These are phyloP conservation scores for Pogonomyrmex californicus DNA, from an alignment of 1,140 invertebrate genomes.

Conservation along the genomic window DNA sequence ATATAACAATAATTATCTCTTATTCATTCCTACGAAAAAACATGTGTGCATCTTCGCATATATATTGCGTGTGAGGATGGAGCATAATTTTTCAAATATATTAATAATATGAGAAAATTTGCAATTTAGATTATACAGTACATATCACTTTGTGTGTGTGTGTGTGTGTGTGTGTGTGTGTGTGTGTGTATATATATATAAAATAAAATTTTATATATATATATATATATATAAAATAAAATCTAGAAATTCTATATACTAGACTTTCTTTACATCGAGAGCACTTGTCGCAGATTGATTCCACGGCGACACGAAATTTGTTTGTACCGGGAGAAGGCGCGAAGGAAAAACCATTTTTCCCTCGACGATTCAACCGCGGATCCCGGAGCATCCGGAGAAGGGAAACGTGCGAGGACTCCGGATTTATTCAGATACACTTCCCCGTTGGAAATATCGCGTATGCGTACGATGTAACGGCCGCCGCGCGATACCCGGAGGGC, in stretches of 20 bases:
- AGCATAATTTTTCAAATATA: neutral
- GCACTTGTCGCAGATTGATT: slow-evolving; percentile 68
- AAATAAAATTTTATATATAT: too few species aligned
- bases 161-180: too few species aligned
- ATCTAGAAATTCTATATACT: neutral
- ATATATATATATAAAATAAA: too few species aligned
- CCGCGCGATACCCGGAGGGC: slow-evolving; percentile 49
- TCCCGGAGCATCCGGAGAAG: neutral
- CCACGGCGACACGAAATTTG: slow-evolving; percentile 68
- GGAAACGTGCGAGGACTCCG: slow-evolving; percentile 73
- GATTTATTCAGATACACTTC: slow-evolving; percentile 75
- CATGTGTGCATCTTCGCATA: neutral
- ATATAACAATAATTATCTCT: neutral
- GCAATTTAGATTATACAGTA: neutral
- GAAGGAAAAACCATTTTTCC: slow-evolving; percentile 37
- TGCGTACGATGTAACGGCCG: slow-evolving; percentile 29
- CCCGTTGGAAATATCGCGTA: slow-evolving; percentile 27
- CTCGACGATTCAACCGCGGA: slow-evolving; percentile 2
- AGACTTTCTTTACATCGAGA: slow-evolving; percentile 26
- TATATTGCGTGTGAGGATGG: neutral
- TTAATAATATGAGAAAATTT: neutral
- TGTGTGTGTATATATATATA: too few species aligned
- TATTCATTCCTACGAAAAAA: neutral
- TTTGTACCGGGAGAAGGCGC: slow-evolving; percentile 62
- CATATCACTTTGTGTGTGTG: too few species aligned